Conservation (phyloP, 2,797 vertebrate genomes). For the Trichosurus vulpecula region DNA sequence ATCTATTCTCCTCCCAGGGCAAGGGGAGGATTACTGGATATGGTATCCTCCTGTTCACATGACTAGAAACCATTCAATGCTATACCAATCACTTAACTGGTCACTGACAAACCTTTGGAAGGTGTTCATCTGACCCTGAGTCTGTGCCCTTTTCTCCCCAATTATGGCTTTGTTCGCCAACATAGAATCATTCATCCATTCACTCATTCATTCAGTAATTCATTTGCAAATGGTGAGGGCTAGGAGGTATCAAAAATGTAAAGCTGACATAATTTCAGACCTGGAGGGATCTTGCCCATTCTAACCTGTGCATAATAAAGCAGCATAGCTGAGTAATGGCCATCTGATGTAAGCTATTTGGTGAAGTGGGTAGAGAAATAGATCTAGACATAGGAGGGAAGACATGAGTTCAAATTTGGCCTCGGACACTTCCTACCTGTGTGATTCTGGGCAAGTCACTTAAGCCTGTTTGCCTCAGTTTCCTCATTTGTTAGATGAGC, state of each 20-base stretch:
- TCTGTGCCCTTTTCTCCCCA: not conserved
- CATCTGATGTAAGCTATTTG: not conserved
- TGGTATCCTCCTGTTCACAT: not conserved
- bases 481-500: not conserved
- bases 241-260: not conserved
- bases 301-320: not conserved
- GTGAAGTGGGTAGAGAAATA: not conserved
- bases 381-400: not conserved
- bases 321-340: not conserved
- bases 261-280: not conserved
- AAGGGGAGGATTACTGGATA: not conserved
- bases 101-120: not conserved
- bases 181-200: not conserved
- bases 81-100: not conserved
- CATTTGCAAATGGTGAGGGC: not conserved
- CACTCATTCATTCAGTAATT: no score
- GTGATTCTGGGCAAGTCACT: not conserved
- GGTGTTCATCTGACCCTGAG: not conserved
- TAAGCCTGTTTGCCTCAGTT: not conserved
- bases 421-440: not conserved
- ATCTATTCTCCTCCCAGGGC: not conserved
- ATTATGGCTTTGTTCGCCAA: not conserved
- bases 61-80: not conserved
- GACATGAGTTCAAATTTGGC: not conserved
- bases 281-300: not conserved